These are phyloP conservation scores for Platycnemis pennipes DNA, from an alignment of 2,888 invertebrate species.

Conservation along the genomic window DNA sequence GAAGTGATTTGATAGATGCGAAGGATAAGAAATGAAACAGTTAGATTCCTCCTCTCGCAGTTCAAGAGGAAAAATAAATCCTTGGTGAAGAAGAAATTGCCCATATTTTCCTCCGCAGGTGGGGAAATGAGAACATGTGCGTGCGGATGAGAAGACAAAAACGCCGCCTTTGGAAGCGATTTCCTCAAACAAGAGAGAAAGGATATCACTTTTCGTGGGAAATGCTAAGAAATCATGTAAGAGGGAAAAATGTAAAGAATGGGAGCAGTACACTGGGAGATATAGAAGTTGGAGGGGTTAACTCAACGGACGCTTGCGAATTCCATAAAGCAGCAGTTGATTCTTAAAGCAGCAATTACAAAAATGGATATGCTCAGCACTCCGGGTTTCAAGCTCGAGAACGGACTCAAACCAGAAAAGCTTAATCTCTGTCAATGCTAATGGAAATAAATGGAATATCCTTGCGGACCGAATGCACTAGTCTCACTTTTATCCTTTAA, in stretches of 20 bases:
- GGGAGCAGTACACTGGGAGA: neutral
- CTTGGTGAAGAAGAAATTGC: neutral
- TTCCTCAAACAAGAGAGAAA: neutral
- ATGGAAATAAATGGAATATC: neutral
- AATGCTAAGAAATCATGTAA: neutral
- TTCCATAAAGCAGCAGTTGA: neutral
- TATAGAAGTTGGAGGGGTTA: neutral
- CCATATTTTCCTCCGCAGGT: neutral
- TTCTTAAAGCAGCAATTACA: neutral
- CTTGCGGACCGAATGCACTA: neutral
- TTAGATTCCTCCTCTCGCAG: neutral
- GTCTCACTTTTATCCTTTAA: neutral
- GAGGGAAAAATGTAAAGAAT: neutral
- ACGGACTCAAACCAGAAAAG: neutral
- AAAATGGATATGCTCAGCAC: neutral
- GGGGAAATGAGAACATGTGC: neutral
- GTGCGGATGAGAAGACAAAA: neutral
- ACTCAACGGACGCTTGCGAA: neutral
- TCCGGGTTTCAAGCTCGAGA: neutral
- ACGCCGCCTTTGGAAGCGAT: neutral
- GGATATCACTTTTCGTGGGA: neutral
- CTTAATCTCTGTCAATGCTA: neutral
- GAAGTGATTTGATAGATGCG: neutral
- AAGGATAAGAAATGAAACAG: constrained; percentile 9
- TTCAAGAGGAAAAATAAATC: neutral